Evolutionary conservation across 2,797 vertebrate genomes (phyloP), one percentile per base, ranked within the genome.

Genomic region (Labroides dimidiatus): DNA sequence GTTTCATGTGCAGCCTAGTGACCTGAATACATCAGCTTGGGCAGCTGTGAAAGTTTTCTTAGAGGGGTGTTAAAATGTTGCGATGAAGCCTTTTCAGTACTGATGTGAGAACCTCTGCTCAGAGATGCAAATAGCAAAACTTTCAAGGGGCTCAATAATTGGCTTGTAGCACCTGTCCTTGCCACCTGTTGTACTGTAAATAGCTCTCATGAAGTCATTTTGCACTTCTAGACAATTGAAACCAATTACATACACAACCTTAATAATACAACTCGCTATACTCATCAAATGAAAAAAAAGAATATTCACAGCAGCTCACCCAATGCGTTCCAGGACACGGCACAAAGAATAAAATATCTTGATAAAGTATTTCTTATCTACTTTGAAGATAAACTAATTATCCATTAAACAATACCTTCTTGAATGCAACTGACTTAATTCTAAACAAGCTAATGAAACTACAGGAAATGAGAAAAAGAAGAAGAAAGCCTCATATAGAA

Each of bases 111-210:
- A 57, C 13, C 6, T 8, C 58, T 72, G 71, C 56, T 69, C 60
- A 84, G 58, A 72, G 42, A 50, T 66, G 23, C 70, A 72, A 75
- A 83, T 45, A 47, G 70, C 70, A 78, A 78, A 0, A 69, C 80
- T 85, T 80, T 80, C 80, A 72, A 65, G 65, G 24, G 66, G 57
- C 48, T 72, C 63, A 69, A 65, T 52, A 50, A 64, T 69, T 48
- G 21, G 21, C 0, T 37, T 58, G 43, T 50, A 74, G 45, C 61
- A 50, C 37, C 64, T 69, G 59, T 68, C 58, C 58, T 73, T 61
- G 23, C 47, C 80, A 84, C 72, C 75, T 85, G 88, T 75, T 80
- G 68, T 69, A 68, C 19, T 45, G 39, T 41, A 60, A 82, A 77
- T 57, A 80, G 61, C 58, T 72, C 72, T 72, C 69, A 45, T 43